A percentile compares a stretch with the other conserved stretches of the same genome.
Conservation (phyloP, 2,888 invertebrate species). For the Drosophila gaucha region DNA sequence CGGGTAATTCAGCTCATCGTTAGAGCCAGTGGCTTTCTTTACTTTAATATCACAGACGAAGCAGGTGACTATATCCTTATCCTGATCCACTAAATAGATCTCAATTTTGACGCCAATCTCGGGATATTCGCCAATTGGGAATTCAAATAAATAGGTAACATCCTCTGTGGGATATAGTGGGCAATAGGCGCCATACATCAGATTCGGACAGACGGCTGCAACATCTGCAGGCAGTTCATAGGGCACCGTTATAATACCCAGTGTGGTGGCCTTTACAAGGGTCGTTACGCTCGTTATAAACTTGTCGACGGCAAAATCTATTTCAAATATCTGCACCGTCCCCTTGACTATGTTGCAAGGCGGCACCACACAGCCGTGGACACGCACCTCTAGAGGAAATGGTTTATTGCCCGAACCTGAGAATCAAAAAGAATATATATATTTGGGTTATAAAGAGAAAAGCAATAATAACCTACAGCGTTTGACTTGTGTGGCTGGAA, state of each 20-base stretch:
- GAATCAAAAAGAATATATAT: background rate
- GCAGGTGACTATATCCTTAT: conserved; percentile 69
- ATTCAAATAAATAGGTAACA: conserved; percentile 80
- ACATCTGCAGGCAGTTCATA: conserved; percentile 82
- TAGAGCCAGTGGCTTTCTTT: conserved; percentile 55
- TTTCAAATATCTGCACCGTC: conserved; percentile 68
- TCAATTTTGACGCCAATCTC: conserved; percentile 82
- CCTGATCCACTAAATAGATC: conserved; percentile 79
- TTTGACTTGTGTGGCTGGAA: conserved; percentile 66
- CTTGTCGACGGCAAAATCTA: conserved; percentile 78
- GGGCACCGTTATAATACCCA: conserved; percentile 81
- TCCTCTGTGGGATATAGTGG: conserved; percentile 83
- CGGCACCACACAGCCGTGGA: conserved; percentile 76
- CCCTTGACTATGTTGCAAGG: conserved; percentile 83
- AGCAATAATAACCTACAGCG: conserved; percentile 57
- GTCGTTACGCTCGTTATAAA: conserved; percentile 62
- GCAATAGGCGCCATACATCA: conserved; percentile 80
- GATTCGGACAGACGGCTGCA: conserved; percentile 80
- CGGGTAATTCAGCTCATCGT: conserved; percentile 59
- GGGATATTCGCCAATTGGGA: conserved; percentile 82
- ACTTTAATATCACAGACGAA: conserved; percentile 82
- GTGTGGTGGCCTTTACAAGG: conserved; percentile 78
- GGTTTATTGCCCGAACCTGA: conserved; percentile 74
- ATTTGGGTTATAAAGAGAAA: background rate
- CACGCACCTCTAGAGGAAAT: conserved; percentile 72